Evolutionary conservation across 2,888 invertebrate genomes (phyloP).

Genomic region (Leptopilina syphax): DNA sequence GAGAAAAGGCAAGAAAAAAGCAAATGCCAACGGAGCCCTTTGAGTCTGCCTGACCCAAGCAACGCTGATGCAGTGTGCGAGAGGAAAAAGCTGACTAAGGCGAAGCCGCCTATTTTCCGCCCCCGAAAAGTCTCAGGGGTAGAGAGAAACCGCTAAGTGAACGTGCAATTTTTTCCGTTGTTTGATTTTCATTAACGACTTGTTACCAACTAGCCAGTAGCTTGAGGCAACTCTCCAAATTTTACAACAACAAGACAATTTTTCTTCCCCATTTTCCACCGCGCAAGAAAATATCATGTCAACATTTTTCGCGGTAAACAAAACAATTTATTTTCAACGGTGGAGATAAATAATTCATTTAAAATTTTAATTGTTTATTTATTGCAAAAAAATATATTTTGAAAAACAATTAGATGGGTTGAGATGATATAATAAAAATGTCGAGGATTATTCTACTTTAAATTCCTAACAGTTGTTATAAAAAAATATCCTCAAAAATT

Average conservation of each 20-base stretch:
- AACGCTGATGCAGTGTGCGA: slow-evolving; percentile 64
- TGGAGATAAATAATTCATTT: no score
- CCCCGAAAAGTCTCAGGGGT: slow-evolving; percentile 66
- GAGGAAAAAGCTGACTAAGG: slow-evolving; percentile 71
- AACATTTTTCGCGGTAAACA: background rate
- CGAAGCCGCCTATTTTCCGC: slow-evolving; percentile 63
- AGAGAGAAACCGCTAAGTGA: slow-evolving; percentile 69
- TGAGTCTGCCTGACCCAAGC: slow-evolving; percentile 54
- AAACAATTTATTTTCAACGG: no score
- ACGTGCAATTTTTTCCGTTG: slow-evolving; percentile 74
- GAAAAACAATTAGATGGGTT: no score
- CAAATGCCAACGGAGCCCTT: slow-evolving; percentile 53
- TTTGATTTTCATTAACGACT: slow-evolving; percentile 77
- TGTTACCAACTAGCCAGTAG: slow-evolving; percentile 66
- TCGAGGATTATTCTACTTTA: no score
- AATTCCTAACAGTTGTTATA: no score
- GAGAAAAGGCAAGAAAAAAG: slow-evolving; percentile 57
- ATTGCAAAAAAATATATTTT: no score
- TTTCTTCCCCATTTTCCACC: background rate
- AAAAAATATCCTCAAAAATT: no score
- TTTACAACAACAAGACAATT: slow-evolving; percentile 48
- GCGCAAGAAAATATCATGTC: background rate
- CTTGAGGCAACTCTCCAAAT: slow-evolving; percentile 33
- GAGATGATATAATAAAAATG: no score
- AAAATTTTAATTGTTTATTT: no score